These are phyloP conservation scores for Parauchenoglanis punctatus DNA, from an alignment of 2,797 vertebrate species.

Conservation along the genomic window DNA sequence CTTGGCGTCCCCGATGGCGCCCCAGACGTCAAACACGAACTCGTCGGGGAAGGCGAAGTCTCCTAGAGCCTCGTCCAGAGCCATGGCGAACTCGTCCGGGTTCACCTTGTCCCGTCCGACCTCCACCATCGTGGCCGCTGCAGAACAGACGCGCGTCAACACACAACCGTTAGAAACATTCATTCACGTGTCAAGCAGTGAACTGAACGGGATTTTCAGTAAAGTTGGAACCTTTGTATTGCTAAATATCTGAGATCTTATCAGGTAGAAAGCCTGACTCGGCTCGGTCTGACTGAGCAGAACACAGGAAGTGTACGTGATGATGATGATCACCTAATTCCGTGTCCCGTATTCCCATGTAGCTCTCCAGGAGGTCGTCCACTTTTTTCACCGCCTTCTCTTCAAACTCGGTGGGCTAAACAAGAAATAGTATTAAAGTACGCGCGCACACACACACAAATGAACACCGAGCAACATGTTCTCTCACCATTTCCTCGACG, in stretches of 20 bases:
- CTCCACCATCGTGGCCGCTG: constrained; percentile 97
- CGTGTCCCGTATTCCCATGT: constrained; percentile 95
- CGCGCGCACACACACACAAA: background rate
- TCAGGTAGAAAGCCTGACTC: background rate
- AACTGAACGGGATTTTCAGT: too few species aligned
- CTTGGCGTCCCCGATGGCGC: constrained; percentile 90
- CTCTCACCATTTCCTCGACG: constrained; percentile 86
- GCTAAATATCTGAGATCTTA: background rate
- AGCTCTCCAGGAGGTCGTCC: constrained; percentile 92
- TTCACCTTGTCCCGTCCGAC: constrained; percentile 92
- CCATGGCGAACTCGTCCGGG: constrained; percentile 92
- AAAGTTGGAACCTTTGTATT: background rate
- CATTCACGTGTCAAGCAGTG: background rate
- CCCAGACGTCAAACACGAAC: constrained; percentile 97
- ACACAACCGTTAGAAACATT: too few species aligned
- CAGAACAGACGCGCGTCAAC: background rate
- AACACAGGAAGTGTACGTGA: background rate
- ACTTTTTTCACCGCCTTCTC: constrained; percentile 91
- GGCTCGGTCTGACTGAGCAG: background rate
- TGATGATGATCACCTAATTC: constrained; percentile 84
- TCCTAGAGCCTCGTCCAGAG: constrained; percentile 88
- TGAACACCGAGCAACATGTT: background rate
- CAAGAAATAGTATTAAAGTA: background rate
- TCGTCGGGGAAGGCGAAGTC: constrained; percentile 97
- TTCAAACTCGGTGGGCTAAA: constrained; percentile 87